Conservation (phyloP, 2,888 invertebrate genomes). For the Drosophila atripex region DNA sequence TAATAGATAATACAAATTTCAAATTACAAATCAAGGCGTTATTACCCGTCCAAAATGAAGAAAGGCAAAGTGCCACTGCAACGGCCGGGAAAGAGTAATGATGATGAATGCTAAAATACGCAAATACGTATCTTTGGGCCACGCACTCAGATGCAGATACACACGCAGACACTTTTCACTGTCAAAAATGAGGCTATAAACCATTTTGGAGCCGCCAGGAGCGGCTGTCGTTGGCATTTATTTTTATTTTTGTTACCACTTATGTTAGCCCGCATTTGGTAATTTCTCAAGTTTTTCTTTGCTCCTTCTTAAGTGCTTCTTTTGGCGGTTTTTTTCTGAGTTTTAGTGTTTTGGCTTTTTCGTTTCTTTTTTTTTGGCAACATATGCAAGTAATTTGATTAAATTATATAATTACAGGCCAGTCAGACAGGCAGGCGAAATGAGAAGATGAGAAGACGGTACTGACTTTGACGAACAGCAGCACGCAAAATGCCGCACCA, state of each 20-base stretch:
- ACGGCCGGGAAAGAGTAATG: slow-evolving; percentile 62
- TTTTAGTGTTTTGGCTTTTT: slow-evolving; percentile 27
- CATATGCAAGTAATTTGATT: slow-evolving; percentile 82
- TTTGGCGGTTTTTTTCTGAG: slow-evolving; percentile 24
- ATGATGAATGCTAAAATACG: slow-evolving; percentile 76
- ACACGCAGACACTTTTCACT: slow-evolving; percentile 70
- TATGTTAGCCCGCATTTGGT: slow-evolving; percentile 51
- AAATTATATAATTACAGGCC: slow-evolving; percentile 83
- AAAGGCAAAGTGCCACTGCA: slow-evolving; percentile 55
- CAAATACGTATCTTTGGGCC: slow-evolving; percentile 71
- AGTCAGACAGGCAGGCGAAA: slow-evolving; percentile 44
- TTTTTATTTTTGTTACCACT: slow-evolving; percentile 59
- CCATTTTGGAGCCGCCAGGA: slow-evolving; percentile 37
- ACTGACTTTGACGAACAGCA: slow-evolving; percentile 61
- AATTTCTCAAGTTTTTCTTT: slow-evolving; percentile 44
- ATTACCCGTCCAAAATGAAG: slow-evolving; percentile 5
- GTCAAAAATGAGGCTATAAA: slow-evolving; percentile 59
- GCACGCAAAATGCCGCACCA: slow-evolving; percentile 43
- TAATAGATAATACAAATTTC: not conserved
- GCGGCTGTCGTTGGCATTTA: slow-evolving; percentile 27
- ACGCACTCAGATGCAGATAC: slow-evolving; percentile 38
- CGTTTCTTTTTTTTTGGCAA: slow-evolving; percentile 59
- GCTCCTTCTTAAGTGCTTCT: slow-evolving; percentile 36
- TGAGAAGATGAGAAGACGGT: slow-evolving; percentile 36
- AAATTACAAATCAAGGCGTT: not conserved